phyloP scores from a whole-genome alignment of 2,113 vertebrate genomes.

The Pelecanoides urinatrix region DNA sequence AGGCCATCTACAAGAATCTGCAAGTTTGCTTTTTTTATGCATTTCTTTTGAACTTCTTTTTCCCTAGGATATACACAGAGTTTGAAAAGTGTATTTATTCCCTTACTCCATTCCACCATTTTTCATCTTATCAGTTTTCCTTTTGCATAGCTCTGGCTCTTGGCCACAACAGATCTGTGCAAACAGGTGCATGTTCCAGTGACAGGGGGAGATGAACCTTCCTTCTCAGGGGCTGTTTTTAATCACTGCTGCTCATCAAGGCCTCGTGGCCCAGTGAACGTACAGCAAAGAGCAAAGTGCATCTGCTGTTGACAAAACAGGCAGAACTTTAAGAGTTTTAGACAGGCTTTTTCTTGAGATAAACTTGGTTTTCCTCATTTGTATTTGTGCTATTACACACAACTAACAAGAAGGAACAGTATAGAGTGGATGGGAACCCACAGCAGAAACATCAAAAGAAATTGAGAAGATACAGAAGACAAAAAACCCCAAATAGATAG shows the following conservation, averaged over 20 bases:
- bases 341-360: not conserved
- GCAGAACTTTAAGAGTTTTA: not conserved
- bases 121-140: not conserved
- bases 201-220: not conserved
- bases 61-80: not conserved
- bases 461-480: not conserved
- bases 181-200: not conserved
- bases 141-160: not conserved
- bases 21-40: not conserved
- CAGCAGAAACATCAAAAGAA: not conserved
- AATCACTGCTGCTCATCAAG: not conserved
- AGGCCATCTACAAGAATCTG: not conserved
- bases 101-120: not conserved
- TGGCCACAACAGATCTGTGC: not conserved
- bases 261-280: not conserved
- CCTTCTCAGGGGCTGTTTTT: not conserved
- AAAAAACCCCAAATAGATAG: not conserved
- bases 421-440: fast-evolving
- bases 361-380: not conserved
- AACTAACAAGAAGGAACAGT: not conserved
- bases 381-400: not conserved
- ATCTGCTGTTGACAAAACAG: not conserved
- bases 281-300: not conserved
- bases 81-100: not conserved
- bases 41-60: not conserved